Percentiles rank a stretch among this genome's conserved stretches.
Evolutionary conservation across 2,113 vertebrate species (phyloP).

Genomic region (Triplophysa rosa): DNA sequence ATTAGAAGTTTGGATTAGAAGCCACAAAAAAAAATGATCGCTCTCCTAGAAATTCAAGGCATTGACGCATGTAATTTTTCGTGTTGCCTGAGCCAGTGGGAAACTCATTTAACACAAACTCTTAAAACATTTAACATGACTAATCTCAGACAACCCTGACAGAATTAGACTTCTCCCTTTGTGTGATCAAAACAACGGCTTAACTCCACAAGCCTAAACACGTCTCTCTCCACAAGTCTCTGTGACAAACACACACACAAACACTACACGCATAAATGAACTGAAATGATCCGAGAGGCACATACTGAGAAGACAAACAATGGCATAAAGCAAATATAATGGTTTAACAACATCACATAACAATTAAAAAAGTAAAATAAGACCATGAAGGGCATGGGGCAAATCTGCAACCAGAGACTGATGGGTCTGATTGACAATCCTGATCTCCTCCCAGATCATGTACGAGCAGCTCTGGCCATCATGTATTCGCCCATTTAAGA

Average conservation of each 20-base stretch:
- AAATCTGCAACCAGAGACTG: constrained; percentile 59
- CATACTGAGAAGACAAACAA: constrained; percentile 12
- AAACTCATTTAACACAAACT: constrained; percentile 25
- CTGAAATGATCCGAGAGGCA: constrained; percentile 2
- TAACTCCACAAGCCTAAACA: constrained; percentile 29
- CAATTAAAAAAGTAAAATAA: constrained; percentile 51
- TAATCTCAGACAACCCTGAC: constrained; percentile 23
- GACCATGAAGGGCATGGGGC: constrained; percentile 61
- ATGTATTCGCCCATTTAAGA: background rate
- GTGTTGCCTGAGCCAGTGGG: background rate
- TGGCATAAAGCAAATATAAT: constrained; percentile 32
- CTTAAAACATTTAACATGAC: constrained; percentile 30
- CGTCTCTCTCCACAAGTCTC: constrained; percentile 15
- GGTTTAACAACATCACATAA: constrained; percentile 31
- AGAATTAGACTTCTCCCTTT: constrained; percentile 28
- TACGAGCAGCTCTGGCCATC: background rate
- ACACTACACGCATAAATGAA: background rate
- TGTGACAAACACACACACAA: background rate
- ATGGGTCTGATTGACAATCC: constrained; percentile 9
- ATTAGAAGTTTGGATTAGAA: background rate
- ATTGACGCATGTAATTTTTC: background rate
- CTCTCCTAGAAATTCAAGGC: background rate
- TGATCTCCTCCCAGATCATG: background rate
- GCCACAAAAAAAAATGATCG: background rate
- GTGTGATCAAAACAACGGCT: constrained; percentile 39